These are phyloP conservation scores for Malurus melanocephalus DNA, from an alignment of 2,113 vertebrate species.

Conservation along the genomic window DNA sequence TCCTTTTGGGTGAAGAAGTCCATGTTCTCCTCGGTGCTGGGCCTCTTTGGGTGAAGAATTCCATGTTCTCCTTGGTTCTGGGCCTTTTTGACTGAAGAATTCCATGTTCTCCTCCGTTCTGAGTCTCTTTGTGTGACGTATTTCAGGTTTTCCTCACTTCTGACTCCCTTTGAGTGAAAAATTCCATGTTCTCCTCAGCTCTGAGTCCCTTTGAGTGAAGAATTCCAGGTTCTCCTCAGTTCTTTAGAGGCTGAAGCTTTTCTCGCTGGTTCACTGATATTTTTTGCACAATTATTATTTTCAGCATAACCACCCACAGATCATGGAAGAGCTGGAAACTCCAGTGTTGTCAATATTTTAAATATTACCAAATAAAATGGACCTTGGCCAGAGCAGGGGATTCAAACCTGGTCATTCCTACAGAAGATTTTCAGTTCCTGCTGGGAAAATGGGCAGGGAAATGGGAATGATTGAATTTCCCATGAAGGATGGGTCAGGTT, in stretches of 20 bases:
- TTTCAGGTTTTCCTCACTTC: too few relatives aligned
- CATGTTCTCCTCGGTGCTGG: too few relatives aligned
- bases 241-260: background rate
- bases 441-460: background rate
- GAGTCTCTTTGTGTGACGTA: too few relatives aligned
- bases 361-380: background rate
- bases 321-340: background rate
- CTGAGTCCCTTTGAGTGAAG: accelerated
- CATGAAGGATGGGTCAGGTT: background rate
- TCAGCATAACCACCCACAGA: background rate
- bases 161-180: accelerated
- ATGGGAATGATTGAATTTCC: too few relatives aligned
- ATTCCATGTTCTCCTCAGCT: accelerated
- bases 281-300: background rate
- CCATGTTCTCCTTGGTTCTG: too few relatives aligned
- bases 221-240: background rate
- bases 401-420: background rate
- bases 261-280: background rate
- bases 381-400: background rate
- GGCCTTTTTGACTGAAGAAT: too few relatives aligned
- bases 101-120: too few relatives aligned
- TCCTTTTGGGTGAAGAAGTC: background rate
- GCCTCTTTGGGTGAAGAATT: too few relatives aligned
- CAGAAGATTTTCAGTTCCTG: background rate
- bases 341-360: background rate